Conservation (phyloP, 2,888 invertebrate genomes). For the Gastracanthus pulcherrimus region DNA sequence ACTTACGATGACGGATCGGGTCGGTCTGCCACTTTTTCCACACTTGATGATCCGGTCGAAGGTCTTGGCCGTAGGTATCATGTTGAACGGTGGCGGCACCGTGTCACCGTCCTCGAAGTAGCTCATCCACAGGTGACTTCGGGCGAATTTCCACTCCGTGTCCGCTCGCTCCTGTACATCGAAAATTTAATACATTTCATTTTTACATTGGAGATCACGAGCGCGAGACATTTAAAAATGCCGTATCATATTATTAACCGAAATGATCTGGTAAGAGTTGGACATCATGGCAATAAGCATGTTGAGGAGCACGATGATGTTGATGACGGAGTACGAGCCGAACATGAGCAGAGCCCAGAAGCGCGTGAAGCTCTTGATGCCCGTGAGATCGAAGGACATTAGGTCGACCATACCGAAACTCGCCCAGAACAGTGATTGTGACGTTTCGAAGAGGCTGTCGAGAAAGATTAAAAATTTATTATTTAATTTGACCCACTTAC, state of each 20-base stretch:
- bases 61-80: conserved; percentile 91
- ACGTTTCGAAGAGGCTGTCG: conserved; percentile 97
- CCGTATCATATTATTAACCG: conserved; percentile 83
- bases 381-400: conserved; percentile 94
- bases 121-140: conserved; percentile 97
- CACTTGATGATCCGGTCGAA: conserved; percentile 80
- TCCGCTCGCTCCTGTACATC: conserved; percentile 92
- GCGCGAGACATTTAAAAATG: too few relatives aligned
- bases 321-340: conserved; percentile 97
- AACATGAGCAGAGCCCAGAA: conserved; percentile 99
- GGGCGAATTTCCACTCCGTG: conserved; percentile 98
- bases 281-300: conserved; percentile 99
- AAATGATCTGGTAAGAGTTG: conserved; percentile 98
- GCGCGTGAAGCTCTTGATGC: conserved; percentile 96
- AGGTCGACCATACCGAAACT: conserved; percentile 97
- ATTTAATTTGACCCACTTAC: too few relatives aligned
- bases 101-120: conserved; percentile 96
- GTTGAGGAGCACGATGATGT: conserved; percentile 96
- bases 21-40: conserved; percentile 77
- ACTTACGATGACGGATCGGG: conserved; percentile 82
- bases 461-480: too few relatives aligned
- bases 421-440: conserved; percentile 98
- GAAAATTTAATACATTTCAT: conserved; percentile 3
- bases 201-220: neutral
- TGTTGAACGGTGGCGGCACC: conserved; percentile 96